These are phyloP conservation scores for Microplitis mediator DNA, from an alignment of 1,140 invertebrate genomes.

Conservation along the genomic window DNA sequence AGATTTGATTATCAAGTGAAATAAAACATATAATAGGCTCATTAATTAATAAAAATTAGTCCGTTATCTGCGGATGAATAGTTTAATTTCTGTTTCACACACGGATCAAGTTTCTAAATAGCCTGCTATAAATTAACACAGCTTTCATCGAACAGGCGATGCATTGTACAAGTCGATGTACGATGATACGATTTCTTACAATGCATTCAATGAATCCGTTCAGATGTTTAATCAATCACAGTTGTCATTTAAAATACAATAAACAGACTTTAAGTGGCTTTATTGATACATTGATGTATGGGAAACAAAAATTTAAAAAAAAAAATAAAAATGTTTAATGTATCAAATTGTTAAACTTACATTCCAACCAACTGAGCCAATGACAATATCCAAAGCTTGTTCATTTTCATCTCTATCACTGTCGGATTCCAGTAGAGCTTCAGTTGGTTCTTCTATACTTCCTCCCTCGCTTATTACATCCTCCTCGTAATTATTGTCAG, in stretches of 20 bases:
- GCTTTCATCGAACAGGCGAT: background rate
- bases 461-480: constrained; percentile 40
- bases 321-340: background rate
- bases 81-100: background rate
- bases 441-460: constrained; percentile 51
- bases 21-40: no score
- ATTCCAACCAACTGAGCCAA: constrained; percentile 71
- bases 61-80: background rate
- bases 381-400: constrained; percentile 58
- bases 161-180: background rate
- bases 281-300: background rate
- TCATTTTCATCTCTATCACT: constrained; percentile 67
- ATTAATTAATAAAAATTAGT: background rate
- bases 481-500: constrained; percentile 46
- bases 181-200: background rate
- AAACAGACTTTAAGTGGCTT: no score
- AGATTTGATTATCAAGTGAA: no score
- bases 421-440: constrained; percentile 57
- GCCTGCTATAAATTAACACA: background rate
- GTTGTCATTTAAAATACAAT: background rate
- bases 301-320: background rate
- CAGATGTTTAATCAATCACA: background rate
- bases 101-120: background rate
- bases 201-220: background rate
- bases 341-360: constrained; percentile 63